These are phyloP conservation scores for Cyprinus carpio DNA, from an alignment of 2,113 vertebrate genomes.

Conservation along the genomic window DNA sequence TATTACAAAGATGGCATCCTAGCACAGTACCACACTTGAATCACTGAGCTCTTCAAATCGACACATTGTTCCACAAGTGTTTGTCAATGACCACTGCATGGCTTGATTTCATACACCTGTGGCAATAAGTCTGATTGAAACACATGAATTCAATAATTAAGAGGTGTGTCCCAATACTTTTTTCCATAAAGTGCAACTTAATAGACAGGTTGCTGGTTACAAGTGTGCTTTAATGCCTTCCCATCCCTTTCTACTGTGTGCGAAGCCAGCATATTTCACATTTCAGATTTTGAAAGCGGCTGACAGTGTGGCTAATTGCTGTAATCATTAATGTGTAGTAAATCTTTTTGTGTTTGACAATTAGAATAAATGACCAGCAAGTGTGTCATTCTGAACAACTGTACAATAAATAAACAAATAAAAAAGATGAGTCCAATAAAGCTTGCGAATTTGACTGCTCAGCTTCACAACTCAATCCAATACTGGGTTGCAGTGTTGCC, in stretches of 20 bases:
- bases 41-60: neutral
- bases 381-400: constrained; percentile 58
- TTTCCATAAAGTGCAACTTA: neutral
- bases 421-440: constrained; percentile 61
- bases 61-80: neutral
- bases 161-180: neutral
- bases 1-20: neutral
- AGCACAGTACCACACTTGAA: neutral
- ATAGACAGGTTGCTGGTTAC: neutral
- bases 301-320: neutral
- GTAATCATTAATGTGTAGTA: neutral
- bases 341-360: neutral
- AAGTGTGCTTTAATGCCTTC: neutral
- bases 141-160: neutral
- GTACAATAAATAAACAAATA: constrained; percentile 30
- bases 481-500: constrained; percentile 80
- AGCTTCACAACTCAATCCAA: constrained; percentile 78
- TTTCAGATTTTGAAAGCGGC: neutral
- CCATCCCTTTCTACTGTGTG: neutral
- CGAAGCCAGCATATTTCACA: neutral
- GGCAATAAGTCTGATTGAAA: neutral
- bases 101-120: neutral
- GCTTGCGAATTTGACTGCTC: constrained; percentile 75
- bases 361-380: constrained; percentile 3
- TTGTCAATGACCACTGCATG: neutral